A percentile compares a stretch with the other conserved stretches of the same genome.
phyloP scores from a whole-genome alignment of 2,113 vertebrate species.

The Notothenia rossii region DNA sequence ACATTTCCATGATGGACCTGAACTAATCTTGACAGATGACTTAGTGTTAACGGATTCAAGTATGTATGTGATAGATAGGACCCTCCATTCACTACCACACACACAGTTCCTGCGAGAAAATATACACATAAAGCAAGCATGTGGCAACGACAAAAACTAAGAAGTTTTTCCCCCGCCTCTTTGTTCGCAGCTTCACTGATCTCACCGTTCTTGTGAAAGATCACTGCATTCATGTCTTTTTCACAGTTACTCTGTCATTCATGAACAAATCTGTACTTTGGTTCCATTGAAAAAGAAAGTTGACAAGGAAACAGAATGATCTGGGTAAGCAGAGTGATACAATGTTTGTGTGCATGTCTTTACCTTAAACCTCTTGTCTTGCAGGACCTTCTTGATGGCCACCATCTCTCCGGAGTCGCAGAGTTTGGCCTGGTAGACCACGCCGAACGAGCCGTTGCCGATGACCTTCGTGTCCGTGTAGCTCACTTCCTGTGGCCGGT shows the following conservation, averaged over 20 bases:
- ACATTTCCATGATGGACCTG: constrained; percentile 10
- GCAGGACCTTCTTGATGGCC: constrained; percentile 99
- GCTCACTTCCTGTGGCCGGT: constrained; percentile 98
- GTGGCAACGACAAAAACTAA: not conserved
- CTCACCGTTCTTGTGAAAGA: constrained; percentile 60
- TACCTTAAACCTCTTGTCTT: constrained; percentile 99
- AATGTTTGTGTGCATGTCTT: constrained; percentile 30
- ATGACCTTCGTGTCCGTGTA: constrained; percentile 99
- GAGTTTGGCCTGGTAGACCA: constrained; percentile 98
- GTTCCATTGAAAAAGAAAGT: not conserved
- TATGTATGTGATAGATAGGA: constrained; percentile 11
- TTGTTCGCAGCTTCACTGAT: constrained; percentile 39
- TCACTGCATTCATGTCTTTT: constrained; percentile 43
- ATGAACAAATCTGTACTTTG: constrained; percentile 2
- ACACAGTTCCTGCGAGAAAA: constrained; percentile 4
- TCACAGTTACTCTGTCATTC: constrained; percentile 38
- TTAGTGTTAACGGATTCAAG: constrained; percentile 23
- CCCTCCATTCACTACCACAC: not conserved
- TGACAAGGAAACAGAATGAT: too few species aligned
- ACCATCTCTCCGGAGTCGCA: constrained; percentile 98
- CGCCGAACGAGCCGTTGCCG: constrained; percentile 98
- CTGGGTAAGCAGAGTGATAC: not conserved
- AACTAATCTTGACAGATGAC: constrained; percentile 42
- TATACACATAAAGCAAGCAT: constrained; percentile 1
- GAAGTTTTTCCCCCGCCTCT: constrained; percentile 19